Conservation (phyloP, 64 coral and sea anemone species). For the Montipora efflorescens region DNA sequence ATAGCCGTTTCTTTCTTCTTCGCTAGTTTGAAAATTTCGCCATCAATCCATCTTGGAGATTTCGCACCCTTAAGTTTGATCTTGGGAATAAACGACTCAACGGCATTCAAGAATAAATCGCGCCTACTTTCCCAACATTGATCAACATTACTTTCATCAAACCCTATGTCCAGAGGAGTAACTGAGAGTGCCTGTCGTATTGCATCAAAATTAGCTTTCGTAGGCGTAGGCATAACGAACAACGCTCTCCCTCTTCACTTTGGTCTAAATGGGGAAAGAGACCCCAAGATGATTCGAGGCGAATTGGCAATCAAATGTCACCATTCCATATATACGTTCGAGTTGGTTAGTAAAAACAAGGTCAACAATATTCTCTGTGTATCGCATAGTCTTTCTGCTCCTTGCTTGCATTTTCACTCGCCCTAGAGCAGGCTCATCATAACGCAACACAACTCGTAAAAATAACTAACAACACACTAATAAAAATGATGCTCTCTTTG, state of each 20-base stretch:
- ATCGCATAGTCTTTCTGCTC: too few relatives aligned
- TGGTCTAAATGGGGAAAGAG: conserved; percentile 13
- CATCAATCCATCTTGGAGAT: conserved; percentile 57
- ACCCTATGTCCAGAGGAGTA: conserved; percentile 31
- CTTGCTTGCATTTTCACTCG: too few relatives aligned
- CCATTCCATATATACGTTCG: conserved; percentile 34
- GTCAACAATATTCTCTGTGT: conserved; percentile 41
- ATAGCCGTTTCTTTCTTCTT: too few relatives aligned
- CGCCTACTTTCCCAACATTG: conserved; percentile 64
- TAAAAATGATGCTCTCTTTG: too few relatives aligned
- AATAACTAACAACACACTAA: too few relatives aligned
- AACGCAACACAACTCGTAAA: too few relatives aligned
- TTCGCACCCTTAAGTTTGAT: conserved; percentile 51
- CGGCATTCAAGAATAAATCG: conserved; percentile 53
- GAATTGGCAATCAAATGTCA: conserved; percentile 51
- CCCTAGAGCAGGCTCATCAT: too few relatives aligned
- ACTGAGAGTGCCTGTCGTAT: conserved; percentile 39
- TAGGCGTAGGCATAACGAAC: conserved; percentile 36
- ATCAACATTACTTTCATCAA: conserved; percentile 42
- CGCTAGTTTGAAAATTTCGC: conserved; percentile 17
- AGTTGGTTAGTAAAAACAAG: conserved; percentile 49
- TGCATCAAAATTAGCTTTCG: conserved; percentile 55
- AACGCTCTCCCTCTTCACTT: conserved; percentile 12
- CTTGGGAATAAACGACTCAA: conserved; percentile 67
- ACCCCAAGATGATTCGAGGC: conserved; percentile 39